Conservation (phyloP, 1,140 invertebrate genomes). For the Magallana ariakensis region DNA sequence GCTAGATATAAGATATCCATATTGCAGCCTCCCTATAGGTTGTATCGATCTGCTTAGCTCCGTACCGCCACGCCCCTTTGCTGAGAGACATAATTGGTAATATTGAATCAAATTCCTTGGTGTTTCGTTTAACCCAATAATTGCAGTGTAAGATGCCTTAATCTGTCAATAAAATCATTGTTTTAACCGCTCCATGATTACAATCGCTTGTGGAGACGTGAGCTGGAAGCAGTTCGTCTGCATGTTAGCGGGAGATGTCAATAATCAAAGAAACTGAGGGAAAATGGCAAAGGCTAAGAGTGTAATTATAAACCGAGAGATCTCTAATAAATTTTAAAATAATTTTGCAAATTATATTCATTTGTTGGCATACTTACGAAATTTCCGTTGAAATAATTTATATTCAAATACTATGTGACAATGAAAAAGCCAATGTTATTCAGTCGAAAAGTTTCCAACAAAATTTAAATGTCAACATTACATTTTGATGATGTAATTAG, state of each 20-base stretch:
- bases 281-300: neutral
- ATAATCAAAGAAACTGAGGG: neutral
- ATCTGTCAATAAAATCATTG: slow-evolving; percentile 38
- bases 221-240: neutral
- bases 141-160: slow-evolving; percentile 38
- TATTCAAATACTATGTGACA: too few relatives aligned
- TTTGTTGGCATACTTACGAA: too few relatives aligned
- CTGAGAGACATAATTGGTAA: slow-evolving; percentile 24
- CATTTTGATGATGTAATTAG: too few relatives aligned
- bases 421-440: too few relatives aligned
- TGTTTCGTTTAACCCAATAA: slow-evolving; percentile 25
- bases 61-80: neutral
- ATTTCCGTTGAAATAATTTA: too few relatives aligned
- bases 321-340: too few relatives aligned
- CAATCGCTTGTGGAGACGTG: neutral
- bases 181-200: slow-evolving; percentile 28
- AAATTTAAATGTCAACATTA: too few relatives aligned
- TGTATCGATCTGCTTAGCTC: slow-evolving; percentile 24
- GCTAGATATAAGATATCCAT: neutral
- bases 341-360: too few relatives aligned
- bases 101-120: slow-evolving; percentile 26
- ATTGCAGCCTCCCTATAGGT: neutral
- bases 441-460: too few relatives aligned
- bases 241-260: neutral
- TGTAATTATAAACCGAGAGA: neutral